Evolutionary conservation across 2,888 invertebrate species (phyloP).

Genomic region (Branchinecta sandiegonensis): DNA sequence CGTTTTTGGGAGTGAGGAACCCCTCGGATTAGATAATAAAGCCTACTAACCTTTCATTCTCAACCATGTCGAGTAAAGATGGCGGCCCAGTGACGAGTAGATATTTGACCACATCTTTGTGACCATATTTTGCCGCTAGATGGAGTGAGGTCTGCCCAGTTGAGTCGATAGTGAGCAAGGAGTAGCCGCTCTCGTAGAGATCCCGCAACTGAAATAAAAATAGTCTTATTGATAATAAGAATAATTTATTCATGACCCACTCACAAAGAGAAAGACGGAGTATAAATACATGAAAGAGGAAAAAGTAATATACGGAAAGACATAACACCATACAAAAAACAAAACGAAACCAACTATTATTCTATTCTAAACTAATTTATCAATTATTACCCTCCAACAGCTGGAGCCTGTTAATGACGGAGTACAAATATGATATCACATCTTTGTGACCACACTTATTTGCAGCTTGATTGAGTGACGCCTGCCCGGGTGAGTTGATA

Average conservation of each 20-base stretch:
- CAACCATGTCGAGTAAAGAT: conserved; percentile 68
- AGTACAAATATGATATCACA: conserved; percentile 60
- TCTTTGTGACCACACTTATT: conserved; percentile 74
- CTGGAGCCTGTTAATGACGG: not conserved
- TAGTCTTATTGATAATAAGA: conserved; percentile 16
- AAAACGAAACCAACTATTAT: too few species aligned
- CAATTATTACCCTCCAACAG: too few species aligned
- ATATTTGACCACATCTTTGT: conserved; percentile 77
- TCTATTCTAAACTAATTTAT: too few species aligned
- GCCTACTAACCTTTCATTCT: conserved; percentile 55
- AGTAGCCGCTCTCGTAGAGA: conserved; percentile 66
- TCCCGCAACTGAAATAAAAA: conserved; percentile 52
- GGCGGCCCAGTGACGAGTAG: conserved; percentile 55
- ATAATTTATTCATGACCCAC: too few species aligned
- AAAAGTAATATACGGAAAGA: too few species aligned
- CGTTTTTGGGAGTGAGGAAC: too few species aligned
- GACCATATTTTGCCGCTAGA: conserved; percentile 69
- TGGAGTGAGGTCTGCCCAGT: conserved; percentile 80
- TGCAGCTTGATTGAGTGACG: conserved; percentile 78
- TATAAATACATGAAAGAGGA: too few species aligned
- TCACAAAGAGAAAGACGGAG: too few species aligned
- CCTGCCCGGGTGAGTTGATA: conserved; percentile 69
- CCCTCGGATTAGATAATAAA: too few species aligned
- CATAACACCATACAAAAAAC: too few species aligned
- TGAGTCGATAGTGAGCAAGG: conserved; percentile 63